Evolutionary conservation across 2,888 invertebrate genomes (phyloP).

Genomic region (Cryptocheilus praepositus): DNA sequence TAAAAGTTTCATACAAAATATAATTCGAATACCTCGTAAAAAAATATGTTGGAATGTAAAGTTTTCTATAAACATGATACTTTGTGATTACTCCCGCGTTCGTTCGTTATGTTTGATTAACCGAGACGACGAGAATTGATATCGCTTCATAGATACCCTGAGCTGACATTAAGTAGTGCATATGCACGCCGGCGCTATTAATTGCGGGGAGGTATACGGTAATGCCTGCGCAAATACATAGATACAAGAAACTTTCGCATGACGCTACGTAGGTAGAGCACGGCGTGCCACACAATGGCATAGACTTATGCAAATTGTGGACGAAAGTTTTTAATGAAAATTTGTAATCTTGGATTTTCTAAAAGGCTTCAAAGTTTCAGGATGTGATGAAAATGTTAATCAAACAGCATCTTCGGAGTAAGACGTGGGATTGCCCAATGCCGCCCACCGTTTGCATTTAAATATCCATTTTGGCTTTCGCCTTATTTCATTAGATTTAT

Average conservation of each 20-base stretch:
- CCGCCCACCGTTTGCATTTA: constrained; percentile 58
- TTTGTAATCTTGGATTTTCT: constrained; percentile 67
- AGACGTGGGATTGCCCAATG: constrained; percentile 39
- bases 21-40: too few species aligned
- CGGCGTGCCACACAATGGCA: constrained; percentile 37
- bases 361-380: constrained; percentile 50
- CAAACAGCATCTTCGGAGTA: constrained; percentile 49
- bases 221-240: constrained; percentile 20
- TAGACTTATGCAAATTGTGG: constrained; percentile 63
- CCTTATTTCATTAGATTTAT: constrained; percentile 38
- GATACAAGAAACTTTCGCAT: constrained; percentile 28
- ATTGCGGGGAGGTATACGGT: background rate
- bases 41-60: too few species aligned
- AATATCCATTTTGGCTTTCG: constrained; percentile 42
- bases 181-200: constrained; percentile 1
- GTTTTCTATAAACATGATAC: too few species aligned
- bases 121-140: too few species aligned
- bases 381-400: constrained; percentile 68
- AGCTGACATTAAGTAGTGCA: too few species aligned
- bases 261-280: constrained; percentile 1
- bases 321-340: constrained; percentile 71
- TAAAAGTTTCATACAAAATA: too few species aligned
- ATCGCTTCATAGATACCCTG: too few species aligned
- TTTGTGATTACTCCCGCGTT: too few species aligned
- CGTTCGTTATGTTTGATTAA: too few species aligned